Evolutionary conservation across 2,888 invertebrate species (phyloP), one percentile per base, ranked within the genome.

Genomic region (Lordiphosa andalusiaca): DNA sequence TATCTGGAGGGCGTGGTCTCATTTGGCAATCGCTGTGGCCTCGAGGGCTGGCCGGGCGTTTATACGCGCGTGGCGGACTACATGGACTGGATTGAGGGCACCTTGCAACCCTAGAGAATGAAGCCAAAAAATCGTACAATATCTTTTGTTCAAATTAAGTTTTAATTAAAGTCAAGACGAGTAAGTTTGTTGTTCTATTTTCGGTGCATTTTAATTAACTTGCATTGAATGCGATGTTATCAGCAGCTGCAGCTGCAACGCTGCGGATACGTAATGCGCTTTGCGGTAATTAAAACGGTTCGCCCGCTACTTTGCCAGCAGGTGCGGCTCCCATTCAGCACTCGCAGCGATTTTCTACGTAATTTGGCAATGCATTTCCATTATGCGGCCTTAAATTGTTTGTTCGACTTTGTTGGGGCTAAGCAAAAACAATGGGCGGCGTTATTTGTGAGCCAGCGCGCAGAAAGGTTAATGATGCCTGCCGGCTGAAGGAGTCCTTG

Each of bases 41-140:
- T 89, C 9, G 89, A 90, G n/a, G 91, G 91, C 1, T 92, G 92
- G 90, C 94, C 95, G 0, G 94, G 93, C 0, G 92, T 95, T 3
- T 95, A 94, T 85, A 94, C 94, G 0, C 90, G 91, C 38, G 91
- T 94, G 1, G 88, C 92, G 0, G 89, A 91, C 10, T 94, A 92
- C 78, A 85, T 93, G 52, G 91, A 92, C 58, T 95, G 94, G 94
- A 93, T 95, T 73, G 81, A 92, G 44, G 89, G 91, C 35, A 90
- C 88, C 87, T 89, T 90, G 10, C 86, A 77, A 41, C 87, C 90
- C 3, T 91, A 44, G 33, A 19, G 82, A 85, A 36, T 30, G 0
- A 4, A 2, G 3, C 9, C 30, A 30, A n/a, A 1, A 10, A 23
- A 36, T 30, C 21, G 19, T 33, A 35, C 30, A 44, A 52, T 49